Conservation (phyloP, 30 jellyfish, hydroid and myxozoan genomes). For the Aurelia coerulea region DNA sequence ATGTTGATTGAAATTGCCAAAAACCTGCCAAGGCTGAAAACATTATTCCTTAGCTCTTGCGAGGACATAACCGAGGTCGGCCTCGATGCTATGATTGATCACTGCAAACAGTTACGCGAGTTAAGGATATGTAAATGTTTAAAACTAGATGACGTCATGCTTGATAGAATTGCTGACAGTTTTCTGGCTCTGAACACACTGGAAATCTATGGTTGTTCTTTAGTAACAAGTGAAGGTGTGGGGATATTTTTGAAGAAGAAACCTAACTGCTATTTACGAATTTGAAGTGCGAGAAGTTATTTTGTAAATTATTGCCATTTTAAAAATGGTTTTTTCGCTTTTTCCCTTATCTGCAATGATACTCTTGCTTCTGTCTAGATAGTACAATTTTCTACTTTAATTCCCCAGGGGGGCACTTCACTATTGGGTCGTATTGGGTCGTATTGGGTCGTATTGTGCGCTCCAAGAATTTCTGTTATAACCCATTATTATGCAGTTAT, state of each 20-base stretch:
- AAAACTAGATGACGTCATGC: slow-evolving; percentile 20
- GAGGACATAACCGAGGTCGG: slow-evolving; percentile 26
- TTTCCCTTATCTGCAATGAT: too few species aligned
- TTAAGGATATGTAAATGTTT: slow-evolving; percentile 44
- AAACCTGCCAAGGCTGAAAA: slow-evolving; percentile 31
- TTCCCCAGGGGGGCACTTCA: too few species aligned
- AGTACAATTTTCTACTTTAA: too few species aligned
- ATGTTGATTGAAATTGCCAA: slow-evolving; percentile 30
- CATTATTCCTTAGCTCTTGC: slow-evolving; percentile 48
- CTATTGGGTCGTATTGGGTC: too few species aligned
- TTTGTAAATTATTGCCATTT: too few species aligned
- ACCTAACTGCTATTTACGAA: slow-evolving; percentile 36
- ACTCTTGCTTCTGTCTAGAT: too few species aligned
- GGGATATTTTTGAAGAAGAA: slow-evolving; percentile 5
- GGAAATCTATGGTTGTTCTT: slow-evolving; percentile 41
- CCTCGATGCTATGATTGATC: slow-evolving; percentile 8
- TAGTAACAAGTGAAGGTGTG: slow-evolving; percentile 23
- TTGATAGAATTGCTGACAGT: background rate
- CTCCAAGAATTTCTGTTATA: too few species aligned
- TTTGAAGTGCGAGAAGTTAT: background rate
- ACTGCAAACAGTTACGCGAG: background rate
- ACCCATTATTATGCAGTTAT: too few species aligned
- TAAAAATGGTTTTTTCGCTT: too few species aligned
- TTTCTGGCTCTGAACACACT: background rate
- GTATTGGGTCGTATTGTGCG: too few species aligned